These are phyloP conservation scores for Chloroclysta siterata DNA, from an alignment of 2,888 invertebrate species.

Conservation along the genomic window DNA sequence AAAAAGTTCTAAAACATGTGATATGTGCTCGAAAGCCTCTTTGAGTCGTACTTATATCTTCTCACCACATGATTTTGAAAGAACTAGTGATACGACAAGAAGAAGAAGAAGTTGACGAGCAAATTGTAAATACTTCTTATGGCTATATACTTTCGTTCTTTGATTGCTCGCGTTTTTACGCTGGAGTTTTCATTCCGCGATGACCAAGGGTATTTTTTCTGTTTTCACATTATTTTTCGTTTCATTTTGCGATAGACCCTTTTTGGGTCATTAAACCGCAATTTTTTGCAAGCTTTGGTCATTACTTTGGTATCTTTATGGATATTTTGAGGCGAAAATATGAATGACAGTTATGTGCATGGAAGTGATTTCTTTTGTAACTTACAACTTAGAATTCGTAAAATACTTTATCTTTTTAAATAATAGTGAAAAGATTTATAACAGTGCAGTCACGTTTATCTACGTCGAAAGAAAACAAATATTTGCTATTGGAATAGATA, in stretches of 20 bases:
- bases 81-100: too few species aligned
- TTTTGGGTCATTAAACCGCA: background rate
- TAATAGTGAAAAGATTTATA: constrained; percentile 11
- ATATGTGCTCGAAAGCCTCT: too few species aligned
- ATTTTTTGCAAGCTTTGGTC: constrained; percentile 1
- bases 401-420: too few species aligned
- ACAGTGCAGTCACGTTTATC: constrained; percentile 25
- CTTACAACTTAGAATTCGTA: too few species aligned
- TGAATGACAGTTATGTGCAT: too few species aligned
- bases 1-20: too few species aligned
- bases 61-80: too few species aligned
- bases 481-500: background rate
- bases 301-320: background rate
- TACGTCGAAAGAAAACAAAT: constrained; percentile 9
- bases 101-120: too few species aligned
- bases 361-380: too few species aligned
- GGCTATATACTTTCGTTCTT: background rate
- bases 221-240: constrained; percentile 14
- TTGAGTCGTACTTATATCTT: too few species aligned
- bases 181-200: constrained; percentile 20
- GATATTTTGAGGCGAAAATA: too few species aligned
- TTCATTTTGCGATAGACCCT: constrained; percentile 1
- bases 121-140: too few species aligned
- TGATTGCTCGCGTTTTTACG: constrained; percentile 16
- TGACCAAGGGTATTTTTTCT: constrained; percentile 17